Evolutionary conservation across 2,888 invertebrate species (phyloP), one percentile per base, ranked within the genome.

Genomic region (Pachliopta kotzebuea): DNA sequence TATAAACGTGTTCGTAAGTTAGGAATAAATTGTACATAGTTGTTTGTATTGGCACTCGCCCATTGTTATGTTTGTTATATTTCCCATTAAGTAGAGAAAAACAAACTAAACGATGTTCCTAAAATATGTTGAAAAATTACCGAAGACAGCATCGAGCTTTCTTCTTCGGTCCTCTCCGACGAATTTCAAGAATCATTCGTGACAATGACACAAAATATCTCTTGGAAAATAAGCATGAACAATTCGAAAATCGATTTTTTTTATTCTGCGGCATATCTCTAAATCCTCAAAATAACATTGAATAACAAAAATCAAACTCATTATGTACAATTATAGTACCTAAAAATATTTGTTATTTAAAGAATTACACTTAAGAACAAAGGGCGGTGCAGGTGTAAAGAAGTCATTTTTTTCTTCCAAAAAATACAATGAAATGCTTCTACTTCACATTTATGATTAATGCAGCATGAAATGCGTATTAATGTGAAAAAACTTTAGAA

Each of bases 11-110:
- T 79, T 81, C 81, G 82, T 86, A 87, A 87, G 86, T 85, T 60
- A 82, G 71, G 70, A 74, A 79, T 83, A 85, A 85, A 86, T 85
- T 86, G 86, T 77, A 69, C 69, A 72, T 72, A 68, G 75, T 78
- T 77, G 79, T 81, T 80, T 82, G 78, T 81, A 83, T 82, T 83
- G 81, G 83, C 82, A 80, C 71, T 76, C 75, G 69, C 77, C 79
- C 79, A 79, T 83, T 80, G 78, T 76, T 76, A 75, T 80, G 77
- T 70, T 71, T 73, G 70, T 72, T 73, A 72, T 55, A 8, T 59
- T 59, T 50, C 24, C 18, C 37, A 56, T 52, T 56, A 64, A 60
- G 56, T 42, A 31, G 20, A 56, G 45, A 20, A 53, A 52, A 52
- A 11, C 21, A 21, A 14, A 21, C 6, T 21, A 6, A 23, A 21